Evolutionary conservation across 2,797 vertebrate genomes (phyloP), one percentile per base, ranked within the genome.

Genomic region (Galago senegalensis): DNA sequence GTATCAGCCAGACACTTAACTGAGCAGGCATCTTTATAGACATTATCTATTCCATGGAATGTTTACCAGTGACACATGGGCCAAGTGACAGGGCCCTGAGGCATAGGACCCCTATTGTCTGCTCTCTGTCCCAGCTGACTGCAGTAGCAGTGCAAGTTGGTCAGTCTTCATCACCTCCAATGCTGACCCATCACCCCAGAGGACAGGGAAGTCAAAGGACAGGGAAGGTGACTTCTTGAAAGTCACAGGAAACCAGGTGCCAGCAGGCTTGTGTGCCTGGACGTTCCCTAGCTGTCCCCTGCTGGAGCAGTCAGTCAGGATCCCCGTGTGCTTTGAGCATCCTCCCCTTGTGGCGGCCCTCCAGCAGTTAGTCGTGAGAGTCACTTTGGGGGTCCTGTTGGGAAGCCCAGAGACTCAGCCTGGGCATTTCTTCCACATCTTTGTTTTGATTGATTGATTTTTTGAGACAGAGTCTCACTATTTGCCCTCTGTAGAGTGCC

Each of bases 81-180:
- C 76, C 46, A 14, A 25, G 46, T 3, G 53, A 25, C 20, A 61
- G 67, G 65, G 4, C 14, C 23, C 46, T 4, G 5, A 60, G 27
- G 77, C 0, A 0, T 6, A 31, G 72, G 29, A 27, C n/a, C 34
- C 40, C 21, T 2, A 7, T 34, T n/a, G 0, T 25, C 81, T 43
- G 40, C 29, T 29, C 56, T 80, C 34, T 23, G 53, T 34, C 63
- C 31, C 72, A 16, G 27, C 34, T 37, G 29, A 79, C n/a, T 37
- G 29, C 1, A 4, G 60, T 17, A 16, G 60, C 6, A 3, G 53
- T 40, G 27, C 79, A 61, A 53, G 49, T 34, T 10, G 7, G 34
- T 29, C 70, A 14, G 23, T 14, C 60, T 63, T n/a, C 23, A 3
- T 67, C 1, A 10, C 40, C 1, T 7, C 14, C 72, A 23, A 9